phyloP scores from a whole-genome alignment of 2,888 invertebrate genomes.

The Perizoma flavofasciatum region DNA sequence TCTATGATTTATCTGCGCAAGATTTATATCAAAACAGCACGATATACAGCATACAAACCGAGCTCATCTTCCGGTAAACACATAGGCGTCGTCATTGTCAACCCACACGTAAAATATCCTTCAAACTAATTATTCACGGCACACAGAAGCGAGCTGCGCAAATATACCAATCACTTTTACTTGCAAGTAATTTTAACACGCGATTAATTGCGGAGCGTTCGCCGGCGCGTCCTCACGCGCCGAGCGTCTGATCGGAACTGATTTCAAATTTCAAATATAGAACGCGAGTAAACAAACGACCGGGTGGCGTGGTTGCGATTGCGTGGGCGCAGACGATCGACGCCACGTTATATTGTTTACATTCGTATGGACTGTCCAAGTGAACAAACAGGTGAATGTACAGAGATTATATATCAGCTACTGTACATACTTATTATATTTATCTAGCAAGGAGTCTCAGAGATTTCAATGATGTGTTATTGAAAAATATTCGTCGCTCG shows the following conservation, averaged over 20 bases:
- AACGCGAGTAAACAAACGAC: conserved; percentile 53
- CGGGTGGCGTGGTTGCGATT: conserved; percentile 39
- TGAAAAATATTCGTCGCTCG: neutral
- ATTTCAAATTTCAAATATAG: conserved; percentile 53
- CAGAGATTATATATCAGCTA: conserved; percentile 7
- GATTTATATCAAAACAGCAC: neutral
- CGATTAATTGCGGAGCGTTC: conserved; percentile 25
- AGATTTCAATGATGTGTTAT: neutral
- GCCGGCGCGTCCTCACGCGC: conserved; percentile 52
- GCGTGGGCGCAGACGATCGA: conserved; percentile 42
- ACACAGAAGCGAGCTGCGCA: conserved; percentile 36
- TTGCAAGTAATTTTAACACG: conserved; percentile 31
- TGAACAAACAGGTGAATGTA: conserved; percentile 26
- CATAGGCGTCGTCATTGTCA: conserved; percentile 55
- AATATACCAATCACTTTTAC: conserved; percentile 30
- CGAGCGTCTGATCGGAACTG: conserved; percentile 59
- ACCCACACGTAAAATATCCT: conserved; percentile 36
- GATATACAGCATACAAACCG: conserved; percentile 42
- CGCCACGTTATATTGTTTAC: conserved; percentile 33
- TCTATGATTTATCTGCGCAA: neutral
- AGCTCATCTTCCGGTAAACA: conserved; percentile 52
- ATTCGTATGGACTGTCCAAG: conserved; percentile 19
- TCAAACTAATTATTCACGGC: conserved; percentile 29
- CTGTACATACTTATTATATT: neutral
- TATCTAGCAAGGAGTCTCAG: neutral